Percentiles rank a stretch among this genome's conserved stretches.
phyloP scores from a whole-genome alignment of 2,797 vertebrate species.

The Xerus rutilus region DNA sequence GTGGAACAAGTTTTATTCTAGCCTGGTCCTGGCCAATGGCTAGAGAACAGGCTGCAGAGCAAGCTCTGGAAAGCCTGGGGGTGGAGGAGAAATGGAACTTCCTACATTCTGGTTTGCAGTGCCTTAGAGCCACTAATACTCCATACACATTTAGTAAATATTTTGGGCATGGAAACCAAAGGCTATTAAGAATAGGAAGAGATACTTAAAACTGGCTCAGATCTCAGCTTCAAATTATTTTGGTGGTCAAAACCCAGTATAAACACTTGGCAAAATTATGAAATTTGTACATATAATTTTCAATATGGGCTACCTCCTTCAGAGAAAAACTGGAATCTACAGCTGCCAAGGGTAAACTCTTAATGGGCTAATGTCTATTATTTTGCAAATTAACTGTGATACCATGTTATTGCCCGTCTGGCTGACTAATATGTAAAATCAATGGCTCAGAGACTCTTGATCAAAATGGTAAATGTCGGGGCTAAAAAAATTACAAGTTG shows the following conservation, averaged over 20 bases:
- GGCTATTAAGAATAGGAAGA: slow-evolving; percentile 58
- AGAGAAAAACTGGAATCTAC: slow-evolving; percentile 26
- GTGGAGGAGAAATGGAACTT: not conserved
- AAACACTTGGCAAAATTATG: slow-evolving; percentile 63
- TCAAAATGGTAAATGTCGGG: not conserved
- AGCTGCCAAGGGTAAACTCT: slow-evolving; percentile 24
- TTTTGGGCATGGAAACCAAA: slow-evolving; percentile 60
- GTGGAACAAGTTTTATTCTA: not conserved
- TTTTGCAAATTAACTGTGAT: slow-evolving; percentile 52
- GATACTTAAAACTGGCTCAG: slow-evolving; percentile 58
- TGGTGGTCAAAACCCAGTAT: slow-evolving; percentile 68
- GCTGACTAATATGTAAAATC: not conserved
- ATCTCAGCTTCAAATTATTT: slow-evolving; percentile 68
- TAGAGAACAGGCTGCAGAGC: not conserved
- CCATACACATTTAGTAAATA: slow-evolving; percentile 41
- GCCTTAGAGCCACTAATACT: slow-evolving; percentile 29
- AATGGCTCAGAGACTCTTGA: slow-evolving; percentile 5
- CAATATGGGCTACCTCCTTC: slow-evolving; percentile 55
- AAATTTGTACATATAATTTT: slow-evolving; percentile 66
- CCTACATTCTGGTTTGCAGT: not conserved
- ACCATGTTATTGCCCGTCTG: not conserved
- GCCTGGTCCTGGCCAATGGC: not conserved
- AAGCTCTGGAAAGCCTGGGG: not conserved
- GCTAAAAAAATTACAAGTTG: slow-evolving; percentile 21
- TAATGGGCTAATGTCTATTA: slow-evolving; percentile 46